Evolutionary conservation across 2,113 vertebrate species (phyloP), one percentile per base, ranked within the genome.

Genomic region (Acanthisitta chloris): DNA sequence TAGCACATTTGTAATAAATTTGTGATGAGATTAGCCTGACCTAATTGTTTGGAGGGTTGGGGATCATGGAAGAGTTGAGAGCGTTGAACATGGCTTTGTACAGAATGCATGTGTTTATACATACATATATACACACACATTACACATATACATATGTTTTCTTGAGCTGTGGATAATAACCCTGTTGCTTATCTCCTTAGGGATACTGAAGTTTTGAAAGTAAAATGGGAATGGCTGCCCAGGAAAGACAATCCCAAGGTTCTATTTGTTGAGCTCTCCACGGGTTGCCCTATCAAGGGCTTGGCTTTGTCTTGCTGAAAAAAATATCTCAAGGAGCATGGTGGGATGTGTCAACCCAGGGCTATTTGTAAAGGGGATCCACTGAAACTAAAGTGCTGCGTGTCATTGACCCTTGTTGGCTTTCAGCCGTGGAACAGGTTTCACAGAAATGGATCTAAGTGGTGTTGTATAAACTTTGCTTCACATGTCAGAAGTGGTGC

Each of bases 401-500:
- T 48, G 48, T 29, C 64, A 33, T 73, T 94, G 86, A 54, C 71
- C 34, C 38, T 7, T n/a, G 23, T 20, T 91, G 87, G 86, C 81
- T 51, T 77, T 69, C 49, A 81, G 77, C 81, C 3, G 14, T 19
- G 81, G 54, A 72, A 46, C 20, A 65, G 40, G 54, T 81, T 89
- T 83, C 64, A 42, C 72, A 70, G 64, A 72, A 81, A 31, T 4
- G 49, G 72, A 65, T 72, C 49, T 48, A 43, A 80, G 67, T 40
- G 77, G 36, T 36, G 62, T 34, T 79, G 82, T 58, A 49, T 51
- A 43, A 83, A 58, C 42, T 59, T 76, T n/a, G 42, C 54, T 78
- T 77, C 0, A 0, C 10, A 1, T 38, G 45, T 91, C 71, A 72
- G 81, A 73, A 77, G 54, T 1, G 1, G 67, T 77, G 72, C 54